Conservation (phyloP, 2,888 invertebrate genomes). For the Pherbina coryleti region DNA sequence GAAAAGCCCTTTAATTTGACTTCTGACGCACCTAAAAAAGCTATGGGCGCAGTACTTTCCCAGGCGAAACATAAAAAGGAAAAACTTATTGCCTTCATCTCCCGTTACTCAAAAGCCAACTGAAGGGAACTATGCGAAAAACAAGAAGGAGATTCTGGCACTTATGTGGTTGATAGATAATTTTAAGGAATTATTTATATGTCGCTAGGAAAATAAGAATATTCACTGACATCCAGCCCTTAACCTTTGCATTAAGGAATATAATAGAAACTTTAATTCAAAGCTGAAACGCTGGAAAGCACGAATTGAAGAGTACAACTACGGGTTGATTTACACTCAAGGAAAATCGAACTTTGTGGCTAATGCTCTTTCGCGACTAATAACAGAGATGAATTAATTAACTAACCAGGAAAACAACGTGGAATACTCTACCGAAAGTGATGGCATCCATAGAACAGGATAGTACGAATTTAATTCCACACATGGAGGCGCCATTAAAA, state of each 20-base stretch:
- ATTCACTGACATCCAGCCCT: too few species aligned
- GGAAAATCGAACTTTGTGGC: too few species aligned
- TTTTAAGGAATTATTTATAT: too few species aligned
- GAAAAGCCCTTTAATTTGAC: conserved; percentile 37
- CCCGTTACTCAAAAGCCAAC: background rate
- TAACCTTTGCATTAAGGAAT: too few species aligned
- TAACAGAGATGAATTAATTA: background rate
- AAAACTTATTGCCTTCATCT: conserved; percentile 3
- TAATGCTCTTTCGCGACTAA: conserved; percentile 33
- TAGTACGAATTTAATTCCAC: conserved; percentile 46
- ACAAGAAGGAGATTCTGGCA: too few species aligned
- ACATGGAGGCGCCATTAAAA: conserved; percentile 44
- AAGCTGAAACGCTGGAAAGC: too few species aligned
- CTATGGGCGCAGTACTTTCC: conserved; percentile 19
- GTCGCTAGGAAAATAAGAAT: too few species aligned
- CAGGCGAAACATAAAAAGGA: conserved; percentile 20
- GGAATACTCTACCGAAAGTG: background rate
- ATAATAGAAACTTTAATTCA: too few species aligned
- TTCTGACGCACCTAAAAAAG: conserved; percentile 38
- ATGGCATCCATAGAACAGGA: conserved; percentile 44
- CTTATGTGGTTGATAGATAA: too few species aligned
- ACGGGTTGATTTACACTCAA: too few species aligned
- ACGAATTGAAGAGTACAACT: too few species aligned
- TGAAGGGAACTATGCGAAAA: too few species aligned
- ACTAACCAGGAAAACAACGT: background rate